Evolutionary conservation across 1,140 invertebrate species (phyloP).

Genomic region (Orchesella cincta): DNA sequence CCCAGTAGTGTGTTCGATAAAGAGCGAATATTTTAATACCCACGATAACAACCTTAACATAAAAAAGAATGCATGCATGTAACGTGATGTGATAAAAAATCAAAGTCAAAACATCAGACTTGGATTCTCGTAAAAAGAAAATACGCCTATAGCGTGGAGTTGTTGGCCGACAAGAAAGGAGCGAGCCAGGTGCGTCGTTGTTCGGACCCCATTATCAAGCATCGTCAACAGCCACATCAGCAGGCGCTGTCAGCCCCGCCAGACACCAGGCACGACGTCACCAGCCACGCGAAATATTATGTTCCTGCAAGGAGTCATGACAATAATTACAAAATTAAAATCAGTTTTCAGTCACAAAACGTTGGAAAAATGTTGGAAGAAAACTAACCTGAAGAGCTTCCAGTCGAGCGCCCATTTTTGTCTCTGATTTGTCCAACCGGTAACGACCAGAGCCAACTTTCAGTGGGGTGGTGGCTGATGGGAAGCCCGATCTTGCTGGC

Average conservation of each 20-base stretch:
- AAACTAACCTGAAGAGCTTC: constrained; percentile 74
- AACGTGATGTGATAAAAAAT: no score
- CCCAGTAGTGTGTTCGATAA: no score
- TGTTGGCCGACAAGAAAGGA: no score
- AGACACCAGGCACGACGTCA: constrained; percentile 92
- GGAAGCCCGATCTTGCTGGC: constrained; percentile 95
- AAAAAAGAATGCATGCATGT: no score
- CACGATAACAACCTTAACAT: no score
- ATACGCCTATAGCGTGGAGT: no score
- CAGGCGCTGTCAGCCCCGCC: constrained; percentile 76
- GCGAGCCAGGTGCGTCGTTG: no score
- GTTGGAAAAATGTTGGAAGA: no score
- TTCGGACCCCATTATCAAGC: neutral
- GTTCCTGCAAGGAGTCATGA: constrained; percentile 72
- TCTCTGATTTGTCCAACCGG: constrained; percentile 65
- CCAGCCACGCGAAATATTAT: constrained; percentile 95
- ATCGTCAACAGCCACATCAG: constrained; percentile 64
- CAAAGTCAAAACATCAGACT: no score
- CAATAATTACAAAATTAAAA: neutral
- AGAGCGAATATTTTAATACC: no score
- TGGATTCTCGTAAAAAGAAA: no score
- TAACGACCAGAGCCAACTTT: constrained; percentile 96
- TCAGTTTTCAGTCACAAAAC: no score
- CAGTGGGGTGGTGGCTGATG: constrained; percentile 98
- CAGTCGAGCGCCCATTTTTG: constrained; percentile 80